Conservation (phyloP, 2,888 invertebrate species). For the Hyppa rectilinea region DNA sequence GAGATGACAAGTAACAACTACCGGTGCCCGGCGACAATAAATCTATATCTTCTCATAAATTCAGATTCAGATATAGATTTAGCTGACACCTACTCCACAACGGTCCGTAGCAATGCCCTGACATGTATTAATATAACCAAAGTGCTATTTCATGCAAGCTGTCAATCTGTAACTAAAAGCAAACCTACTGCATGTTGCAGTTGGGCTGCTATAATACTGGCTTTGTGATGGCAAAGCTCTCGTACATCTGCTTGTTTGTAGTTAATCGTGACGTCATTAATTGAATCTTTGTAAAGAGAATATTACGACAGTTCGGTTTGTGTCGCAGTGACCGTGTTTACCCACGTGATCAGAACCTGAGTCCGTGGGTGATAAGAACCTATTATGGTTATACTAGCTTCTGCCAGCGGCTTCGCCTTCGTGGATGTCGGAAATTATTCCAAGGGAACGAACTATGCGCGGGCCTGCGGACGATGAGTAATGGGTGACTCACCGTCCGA, state of each 20-base stretch:
- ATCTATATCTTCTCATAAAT: not conserved
- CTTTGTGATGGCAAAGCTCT: constrained; percentile 44
- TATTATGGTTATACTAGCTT: too few species aligned
- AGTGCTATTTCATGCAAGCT: constrained; percentile 56
- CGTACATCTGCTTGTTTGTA: constrained; percentile 30
- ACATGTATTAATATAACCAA: constrained; percentile 28
- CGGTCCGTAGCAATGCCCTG: not conserved
- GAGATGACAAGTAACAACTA: too few species aligned
- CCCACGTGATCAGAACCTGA: too few species aligned
- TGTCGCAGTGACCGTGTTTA: not conserved
- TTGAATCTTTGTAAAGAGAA: constrained; percentile 46
- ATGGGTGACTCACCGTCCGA: too few species aligned
- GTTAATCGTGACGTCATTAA: constrained; percentile 40
- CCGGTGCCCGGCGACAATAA: too few species aligned
- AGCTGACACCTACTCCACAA: constrained; percentile 12
- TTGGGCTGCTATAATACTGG: constrained; percentile 30
- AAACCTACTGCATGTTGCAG: constrained; percentile 51
- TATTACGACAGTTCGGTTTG: constrained; percentile 24
- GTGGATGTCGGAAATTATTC: too few species aligned
- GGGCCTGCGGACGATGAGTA: too few species aligned
- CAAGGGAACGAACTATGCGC: too few species aligned
- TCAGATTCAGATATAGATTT: not conserved
- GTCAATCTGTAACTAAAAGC: constrained; percentile 53
- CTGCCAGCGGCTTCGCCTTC: too few species aligned
- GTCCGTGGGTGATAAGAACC: too few species aligned